phyloP scores from a whole-genome alignment of 2,797 vertebrate genomes.

The Pitangus sulphuratus region DNA sequence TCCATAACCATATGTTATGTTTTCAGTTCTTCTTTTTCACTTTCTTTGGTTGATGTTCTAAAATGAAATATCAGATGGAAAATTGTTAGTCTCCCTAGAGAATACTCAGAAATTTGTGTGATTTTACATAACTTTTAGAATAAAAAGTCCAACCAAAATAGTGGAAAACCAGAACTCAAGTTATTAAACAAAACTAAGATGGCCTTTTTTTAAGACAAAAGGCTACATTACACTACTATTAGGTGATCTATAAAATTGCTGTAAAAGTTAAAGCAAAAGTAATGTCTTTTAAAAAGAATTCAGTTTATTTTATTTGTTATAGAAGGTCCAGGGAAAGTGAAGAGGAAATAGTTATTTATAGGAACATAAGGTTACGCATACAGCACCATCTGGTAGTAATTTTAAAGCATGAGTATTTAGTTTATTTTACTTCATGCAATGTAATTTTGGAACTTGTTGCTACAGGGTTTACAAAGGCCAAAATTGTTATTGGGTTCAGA shows the following conservation, averaged over 20 bases:
- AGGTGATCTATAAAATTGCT: neutral
- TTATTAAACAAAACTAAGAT: neutral
- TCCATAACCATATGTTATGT: neutral
- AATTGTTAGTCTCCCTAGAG: neutral
- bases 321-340: neutral
- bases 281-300: neutral
- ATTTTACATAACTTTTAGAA: neutral
- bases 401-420: neutral
- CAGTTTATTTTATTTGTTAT: neutral
- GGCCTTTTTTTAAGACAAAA: neutral
- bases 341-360: neutral
- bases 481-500: neutral
- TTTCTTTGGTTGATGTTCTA: neutral
- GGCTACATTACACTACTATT: neutral
- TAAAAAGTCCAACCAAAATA: neutral
- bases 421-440: neutral
- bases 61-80: neutral
- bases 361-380: neutral
- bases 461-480: neutral
- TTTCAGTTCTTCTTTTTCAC: neutral
- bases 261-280: neutral
- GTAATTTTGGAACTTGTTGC: neutral
- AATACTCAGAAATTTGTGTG: neutral
- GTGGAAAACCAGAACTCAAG: neutral
- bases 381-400: neutral